Evolutionary conservation across 1,140 invertebrate species (phyloP).

Genomic region (Grapholita molesta): DNA sequence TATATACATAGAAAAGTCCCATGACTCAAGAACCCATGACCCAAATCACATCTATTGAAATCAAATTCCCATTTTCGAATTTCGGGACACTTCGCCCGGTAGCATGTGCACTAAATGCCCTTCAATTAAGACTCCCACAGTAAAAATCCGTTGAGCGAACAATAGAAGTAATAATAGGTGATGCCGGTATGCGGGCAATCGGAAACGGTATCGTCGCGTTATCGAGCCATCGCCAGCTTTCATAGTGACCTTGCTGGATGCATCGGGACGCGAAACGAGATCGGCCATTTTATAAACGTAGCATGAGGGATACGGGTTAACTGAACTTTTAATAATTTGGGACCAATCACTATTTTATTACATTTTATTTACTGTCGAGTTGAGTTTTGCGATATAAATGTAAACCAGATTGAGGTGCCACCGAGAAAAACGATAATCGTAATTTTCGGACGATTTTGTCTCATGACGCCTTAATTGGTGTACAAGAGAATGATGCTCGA

Average conservation of each 20-base stretch:
- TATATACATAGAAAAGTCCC: too few species aligned
- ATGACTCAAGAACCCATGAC: too few species aligned
- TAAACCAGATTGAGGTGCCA: too few species aligned
- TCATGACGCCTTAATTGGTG: too few species aligned
- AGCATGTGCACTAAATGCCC: neutral
- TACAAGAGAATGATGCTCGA: too few species aligned
- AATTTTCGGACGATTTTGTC: too few species aligned
- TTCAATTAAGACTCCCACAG: neutral
- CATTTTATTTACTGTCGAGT: too few species aligned
- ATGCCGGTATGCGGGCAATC: neutral
- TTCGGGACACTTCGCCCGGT: neutral
- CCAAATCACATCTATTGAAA: too few species aligned
- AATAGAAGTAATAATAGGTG: slow-evolving; percentile 15
- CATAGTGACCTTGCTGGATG: neutral
- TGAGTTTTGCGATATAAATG: too few species aligned
- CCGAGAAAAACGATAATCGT: too few species aligned
- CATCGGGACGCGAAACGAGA: neutral
- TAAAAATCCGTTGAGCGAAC: slow-evolving; percentile 9
- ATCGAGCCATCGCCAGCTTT: neutral
- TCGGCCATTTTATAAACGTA: neutral
- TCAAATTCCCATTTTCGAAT: neutral
- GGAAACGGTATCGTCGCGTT: neutral
- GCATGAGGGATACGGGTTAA: neutral
- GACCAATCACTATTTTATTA: too few species aligned
- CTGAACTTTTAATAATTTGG: neutral